Evolutionary conservation across 1,140 invertebrate genomes (phyloP), one percentile per base, ranked within the genome.

Genomic region (Xylocopa sonorina): DNA sequence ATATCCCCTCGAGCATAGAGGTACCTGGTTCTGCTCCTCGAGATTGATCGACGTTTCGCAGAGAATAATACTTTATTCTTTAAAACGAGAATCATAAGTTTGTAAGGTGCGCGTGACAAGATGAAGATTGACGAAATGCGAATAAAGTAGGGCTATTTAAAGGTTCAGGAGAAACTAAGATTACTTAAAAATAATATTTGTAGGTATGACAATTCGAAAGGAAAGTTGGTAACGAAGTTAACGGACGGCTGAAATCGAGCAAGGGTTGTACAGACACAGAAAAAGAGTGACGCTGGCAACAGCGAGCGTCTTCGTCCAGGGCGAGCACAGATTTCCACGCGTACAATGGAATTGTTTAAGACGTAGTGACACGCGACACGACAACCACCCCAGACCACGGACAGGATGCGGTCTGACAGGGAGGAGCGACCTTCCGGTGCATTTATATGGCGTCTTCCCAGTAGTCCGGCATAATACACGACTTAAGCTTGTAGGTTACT

Each of bases 361-460:
- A 68, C 72, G 81, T 58, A 57, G 48, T 81, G 73, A 85, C 84
- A 78, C 83, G 74, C 84, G 66, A 82, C 84, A 81, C 78, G 79
- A 82, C 80, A 85, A 53, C 43, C 51, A 3, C 38, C 38, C n/a
- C 53, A 68, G 73, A 84, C 78, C 82, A 46, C 79, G 73, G 64
- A 66, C 73, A 85, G 69, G 80, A 86, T 74, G 71, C 85, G 79
- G 74, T 69, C 63, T 73, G 84, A 85, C 83, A 76, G 83, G 71
- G 78, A 82, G 67, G 72, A 78, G 83, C 79, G 76, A 84, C 83
- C 80, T 85, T 86, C 83, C 80, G 80, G 62, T 68, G 76, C 75
- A 85, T 85, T 86, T 83, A 86, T 83, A 86, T 80, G 73, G 71
- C 76, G 83, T 86, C 83, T 82, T 82, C 72, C 74, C 79, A 67